Evolutionary conservation across 2,888 invertebrate genomes (phyloP).

Genomic region (Heliconius ethilla): DNA sequence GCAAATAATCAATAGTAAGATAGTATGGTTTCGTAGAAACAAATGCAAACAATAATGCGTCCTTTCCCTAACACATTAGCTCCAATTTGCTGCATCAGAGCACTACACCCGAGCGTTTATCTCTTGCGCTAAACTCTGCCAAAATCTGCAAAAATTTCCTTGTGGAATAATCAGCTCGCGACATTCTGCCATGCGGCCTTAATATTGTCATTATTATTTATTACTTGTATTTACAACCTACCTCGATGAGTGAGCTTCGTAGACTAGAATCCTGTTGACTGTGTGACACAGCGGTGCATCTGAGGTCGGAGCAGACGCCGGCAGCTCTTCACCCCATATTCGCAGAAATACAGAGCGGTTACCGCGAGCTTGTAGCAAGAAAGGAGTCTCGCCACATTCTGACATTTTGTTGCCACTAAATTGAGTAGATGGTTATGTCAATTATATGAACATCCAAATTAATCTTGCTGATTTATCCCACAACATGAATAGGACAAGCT

Average conservation of each 20-base stretch:
- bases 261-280: slow-evolving; percentile 89
- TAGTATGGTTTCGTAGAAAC: background rate
- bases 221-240: slow-evolving; percentile 37
- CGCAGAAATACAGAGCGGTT: slow-evolving; percentile 91
- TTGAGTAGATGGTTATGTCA: background rate
- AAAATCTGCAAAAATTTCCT: no score
- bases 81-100: no score
- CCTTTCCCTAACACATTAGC: background rate
- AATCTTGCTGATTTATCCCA: background rate
- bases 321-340: slow-evolving; percentile 91
- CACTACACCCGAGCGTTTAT: no score
- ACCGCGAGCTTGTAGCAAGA: slow-evolving; percentile 89
- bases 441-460: background rate
- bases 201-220: no score
- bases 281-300: slow-evolving; percentile 88
- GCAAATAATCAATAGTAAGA: background rate
- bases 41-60: background rate
- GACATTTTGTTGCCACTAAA: slow-evolving; percentile 59
- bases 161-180: no score
- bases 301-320: slow-evolving; percentile 83
- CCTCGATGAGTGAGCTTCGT: slow-evolving; percentile 86
- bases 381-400: slow-evolving; percentile 89
- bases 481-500: slow-evolving; percentile 32
- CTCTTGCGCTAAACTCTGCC: no score
- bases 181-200: no score